Evolutionary conservation across 2,797 vertebrate species (phyloP).

Genomic region (Trichosurus vulpecula): DNA sequence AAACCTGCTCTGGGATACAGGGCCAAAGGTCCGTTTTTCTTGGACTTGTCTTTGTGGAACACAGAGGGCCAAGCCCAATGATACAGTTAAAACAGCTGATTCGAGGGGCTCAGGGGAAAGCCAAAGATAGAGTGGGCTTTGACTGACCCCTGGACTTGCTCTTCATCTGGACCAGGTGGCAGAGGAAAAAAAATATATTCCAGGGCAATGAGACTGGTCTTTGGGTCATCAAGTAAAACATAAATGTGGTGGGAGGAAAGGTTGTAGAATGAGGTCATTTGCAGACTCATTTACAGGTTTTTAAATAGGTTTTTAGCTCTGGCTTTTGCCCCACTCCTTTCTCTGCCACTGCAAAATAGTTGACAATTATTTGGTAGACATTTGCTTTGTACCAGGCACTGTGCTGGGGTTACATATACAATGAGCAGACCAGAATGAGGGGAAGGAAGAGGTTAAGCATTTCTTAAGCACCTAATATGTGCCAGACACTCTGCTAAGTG

Average conservation of each 20-base stretch:
- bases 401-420: not conserved
- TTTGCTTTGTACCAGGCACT: not conserved
- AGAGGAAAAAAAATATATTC: conserved; percentile 12
- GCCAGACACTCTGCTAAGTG: not conserved
- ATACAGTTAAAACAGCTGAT: conserved; percentile 73
- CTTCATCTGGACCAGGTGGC: conserved; percentile 54
- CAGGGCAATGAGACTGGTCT: conserved; percentile 42
- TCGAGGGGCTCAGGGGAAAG: conserved; percentile 58
- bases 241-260: conserved; percentile 46
- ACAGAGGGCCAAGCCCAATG: not conserved
- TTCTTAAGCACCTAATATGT: not conserved
- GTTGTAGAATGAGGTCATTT: conserved; percentile 44
- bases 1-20: not conserved
- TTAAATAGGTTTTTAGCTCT: not conserved
- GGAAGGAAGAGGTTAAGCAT: not conserved
- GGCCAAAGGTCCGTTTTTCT: conserved; percentile 55
- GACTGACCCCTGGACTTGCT: conserved; percentile 14
- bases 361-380: not conserved
- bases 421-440: not conserved
- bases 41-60: conserved; percentile 57
- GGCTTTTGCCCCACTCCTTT: not conserved
- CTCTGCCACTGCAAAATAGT: not conserved
- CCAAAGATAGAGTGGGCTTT: conserved; percentile 43
- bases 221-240: conserved; percentile 46
- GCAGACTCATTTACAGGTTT: conserved; percentile 19